phyloP scores from a whole-genome alignment of 2,113 vertebrate species.

The Oreochromis spilurus region DNA sequence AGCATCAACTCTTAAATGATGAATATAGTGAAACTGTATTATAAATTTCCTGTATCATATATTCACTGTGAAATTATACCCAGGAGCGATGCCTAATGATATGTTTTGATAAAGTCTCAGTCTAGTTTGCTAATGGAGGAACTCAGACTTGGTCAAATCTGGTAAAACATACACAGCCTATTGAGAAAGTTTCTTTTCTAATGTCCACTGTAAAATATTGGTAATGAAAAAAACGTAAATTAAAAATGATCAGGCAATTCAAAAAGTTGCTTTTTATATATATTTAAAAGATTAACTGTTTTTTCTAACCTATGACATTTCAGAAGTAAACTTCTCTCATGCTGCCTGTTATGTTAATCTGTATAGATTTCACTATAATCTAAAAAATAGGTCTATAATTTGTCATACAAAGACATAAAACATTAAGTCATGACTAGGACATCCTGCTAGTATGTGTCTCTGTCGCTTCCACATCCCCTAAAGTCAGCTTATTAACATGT shows the following conservation, averaged over 20 bases:
- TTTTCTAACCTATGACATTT: background rate
- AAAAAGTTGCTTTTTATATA: background rate
- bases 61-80: background rate
- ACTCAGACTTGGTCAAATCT: background rate
- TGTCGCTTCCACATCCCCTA: background rate
- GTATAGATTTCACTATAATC: background rate
- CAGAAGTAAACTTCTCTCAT: background rate
- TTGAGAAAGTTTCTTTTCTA: background rate
- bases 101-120: background rate
- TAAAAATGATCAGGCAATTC: background rate
- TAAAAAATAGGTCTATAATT: background rate
- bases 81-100: background rate
- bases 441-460: background rate
- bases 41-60: background rate
- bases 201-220: background rate
- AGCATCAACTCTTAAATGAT: background rate
- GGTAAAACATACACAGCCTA: background rate
- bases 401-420: background rate
- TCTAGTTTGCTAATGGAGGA: background rate
- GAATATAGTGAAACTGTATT: accelerated
- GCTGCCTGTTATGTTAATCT: background rate
- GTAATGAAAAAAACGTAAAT: background rate
- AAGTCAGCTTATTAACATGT: background rate
- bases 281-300: background rate
- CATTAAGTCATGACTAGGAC: background rate